A percentile compares a stretch with the other conserved stretches of the same genome.
Evolutionary conservation across 2,888 invertebrate species (phyloP).

Genomic region (Cheilosia scutellata): DNA sequence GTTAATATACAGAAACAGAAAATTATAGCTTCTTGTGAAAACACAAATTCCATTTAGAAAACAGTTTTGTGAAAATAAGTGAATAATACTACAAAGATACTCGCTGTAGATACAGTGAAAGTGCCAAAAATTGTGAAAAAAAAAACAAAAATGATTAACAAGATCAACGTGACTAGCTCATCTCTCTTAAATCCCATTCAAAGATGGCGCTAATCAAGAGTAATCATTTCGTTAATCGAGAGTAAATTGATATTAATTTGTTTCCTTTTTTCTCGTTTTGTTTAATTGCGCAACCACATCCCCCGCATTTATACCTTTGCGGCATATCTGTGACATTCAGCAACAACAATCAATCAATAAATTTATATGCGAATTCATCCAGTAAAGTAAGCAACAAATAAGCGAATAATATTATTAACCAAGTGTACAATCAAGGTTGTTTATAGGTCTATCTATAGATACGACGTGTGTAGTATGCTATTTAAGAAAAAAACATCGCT

Average conservation of each 20-base stretch:
- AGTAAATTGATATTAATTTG: constrained; percentile 64
- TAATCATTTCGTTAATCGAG: constrained; percentile 68
- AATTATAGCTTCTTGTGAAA: not conserved
- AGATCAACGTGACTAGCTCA: constrained; percentile 73
- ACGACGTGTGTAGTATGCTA: constrained; percentile 15
- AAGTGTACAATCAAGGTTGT: constrained; percentile 57
- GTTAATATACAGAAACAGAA: not conserved
- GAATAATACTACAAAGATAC: not conserved
- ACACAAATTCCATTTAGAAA: no score
- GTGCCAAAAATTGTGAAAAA: not conserved
- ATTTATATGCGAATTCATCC: not conserved
- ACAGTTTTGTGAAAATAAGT: not conserved
- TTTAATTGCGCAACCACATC: constrained; percentile 67
- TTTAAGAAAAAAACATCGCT: constrained; percentile 13
- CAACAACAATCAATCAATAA: constrained; percentile 45
- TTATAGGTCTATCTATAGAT: constrained; percentile 36
- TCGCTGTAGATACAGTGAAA: no score
- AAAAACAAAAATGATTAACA: constrained; percentile 60
- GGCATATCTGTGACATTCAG: not conserved
- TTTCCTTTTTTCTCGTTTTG: constrained; percentile 40
- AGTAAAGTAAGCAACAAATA: constrained; percentile 20
- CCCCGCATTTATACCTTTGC: not conserved
- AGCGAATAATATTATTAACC: constrained; percentile 22
- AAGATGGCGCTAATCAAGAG: constrained; percentile 75
- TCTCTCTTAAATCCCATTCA: constrained; percentile 53